These are phyloP conservation scores for Drosophila buzzatii DNA, from an alignment of 2,888 invertebrate species.

Conservation along the genomic window DNA sequence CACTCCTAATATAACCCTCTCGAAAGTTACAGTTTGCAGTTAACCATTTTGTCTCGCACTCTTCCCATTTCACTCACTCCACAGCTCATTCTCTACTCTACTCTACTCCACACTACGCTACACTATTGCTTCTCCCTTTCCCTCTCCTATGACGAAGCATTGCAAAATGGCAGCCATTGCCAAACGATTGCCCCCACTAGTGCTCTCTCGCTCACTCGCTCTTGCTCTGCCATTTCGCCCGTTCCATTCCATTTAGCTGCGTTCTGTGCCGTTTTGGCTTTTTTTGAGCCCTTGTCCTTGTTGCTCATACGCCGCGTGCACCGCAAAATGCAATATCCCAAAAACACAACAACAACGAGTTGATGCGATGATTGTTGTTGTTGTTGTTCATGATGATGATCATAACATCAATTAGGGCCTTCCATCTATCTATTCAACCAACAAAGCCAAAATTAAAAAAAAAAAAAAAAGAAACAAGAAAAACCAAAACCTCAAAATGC, in stretches of 20 bases:
- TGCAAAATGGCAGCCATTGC: conserved; percentile 57
- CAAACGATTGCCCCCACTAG: conserved; percentile 10
- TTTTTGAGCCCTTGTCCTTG: conserved; percentile 30
- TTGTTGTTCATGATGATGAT: conserved; percentile 55
- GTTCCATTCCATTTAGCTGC: conserved; percentile 16
- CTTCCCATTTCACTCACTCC: background rate
- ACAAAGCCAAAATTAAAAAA: conserved; percentile 55
- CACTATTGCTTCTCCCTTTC: background rate
- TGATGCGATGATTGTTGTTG: conserved; percentile 17
- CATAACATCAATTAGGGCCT: conserved; percentile 72
- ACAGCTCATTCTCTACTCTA: background rate
- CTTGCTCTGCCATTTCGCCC: background rate
- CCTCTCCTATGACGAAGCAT: conserved; percentile 13
- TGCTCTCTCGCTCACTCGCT: background rate
- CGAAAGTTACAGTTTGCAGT: conserved; percentile 36
- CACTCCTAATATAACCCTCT: conserved; percentile 3
- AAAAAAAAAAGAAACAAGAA: conserved; percentile 12
- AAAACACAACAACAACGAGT: conserved; percentile 40
- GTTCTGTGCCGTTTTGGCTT: conserved; percentile 14
- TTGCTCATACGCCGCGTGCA: conserved; percentile 69
- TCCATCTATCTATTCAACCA: conserved; percentile 63
- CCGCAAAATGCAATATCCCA: conserved; percentile 65
- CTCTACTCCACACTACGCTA: background rate
- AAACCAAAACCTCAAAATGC: conserved; percentile 45
- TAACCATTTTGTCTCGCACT: conserved; percentile 41